Base-by-base conservation (phyloP, 2,888 invertebrate genomes). In the Phyto melanocephala region DNA sequence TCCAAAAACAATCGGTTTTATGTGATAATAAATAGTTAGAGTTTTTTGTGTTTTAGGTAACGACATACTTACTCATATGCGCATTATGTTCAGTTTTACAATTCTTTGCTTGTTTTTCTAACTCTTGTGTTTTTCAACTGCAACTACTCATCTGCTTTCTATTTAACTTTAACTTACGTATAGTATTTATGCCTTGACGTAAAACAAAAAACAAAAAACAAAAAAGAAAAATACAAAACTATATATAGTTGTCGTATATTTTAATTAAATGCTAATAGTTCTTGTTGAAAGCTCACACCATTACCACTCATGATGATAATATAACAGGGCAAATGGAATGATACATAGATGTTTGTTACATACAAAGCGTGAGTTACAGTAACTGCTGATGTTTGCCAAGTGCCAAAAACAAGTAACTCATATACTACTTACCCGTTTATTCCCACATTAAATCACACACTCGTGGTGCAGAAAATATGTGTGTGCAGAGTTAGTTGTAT, bases 221-320 rank as follows among this genome's bases (percentile, higher is more conserved):
- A n/a, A 28, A 24, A 74, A 63, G 56, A 75, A 24, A 15, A 5
- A n/a, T n/a, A n/a, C n/a, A n/a, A 28, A 35, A 56, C 33, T 47
- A 22, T 68, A 52, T 68, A 52, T 54, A 37, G 60, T 62, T 77
- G 70, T 77, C 77, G 60, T 76, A 79, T 67, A 79, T 79, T 82
- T 79, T 79, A 82, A 82, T 82, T 82, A 82, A 82, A 82, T 82
- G 82, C 82, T 82, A 82, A 82, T 82, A 79, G 82, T 68, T 82
- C 82, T 82, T 82, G 76, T 76, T 82, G 82, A 82, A 76, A 79
- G 82, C 82, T 82, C 79, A 75, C 82, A 75, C 79, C 75, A 82
- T 82, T 79, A 79, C 75, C 82, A 82, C 70, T 82, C 67, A 47
- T 67, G 75, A 79, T 71, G 78, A 82, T 68, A 72, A 71, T 79